These are phyloP conservation scores for Oxystoma pomonae DNA, from an alignment of 2,888 invertebrate genomes.

Conservation along the genomic window DNA sequence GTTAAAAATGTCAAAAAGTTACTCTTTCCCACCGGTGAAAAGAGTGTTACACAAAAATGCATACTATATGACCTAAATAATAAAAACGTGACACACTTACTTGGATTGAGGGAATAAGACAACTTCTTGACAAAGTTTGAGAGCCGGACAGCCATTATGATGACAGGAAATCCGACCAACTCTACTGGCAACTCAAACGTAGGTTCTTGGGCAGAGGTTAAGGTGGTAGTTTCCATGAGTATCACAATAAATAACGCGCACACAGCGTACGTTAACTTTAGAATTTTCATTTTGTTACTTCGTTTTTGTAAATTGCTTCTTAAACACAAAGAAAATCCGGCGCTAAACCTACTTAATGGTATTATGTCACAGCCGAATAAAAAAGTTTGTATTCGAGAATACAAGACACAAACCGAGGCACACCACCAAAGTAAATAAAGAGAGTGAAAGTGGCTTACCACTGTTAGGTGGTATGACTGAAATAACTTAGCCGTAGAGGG, in stretches of 20 bases:
- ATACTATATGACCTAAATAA: too few species aligned
- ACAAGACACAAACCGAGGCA: neutral
- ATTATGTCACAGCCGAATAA: neutral
- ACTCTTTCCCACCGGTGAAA: too few species aligned
- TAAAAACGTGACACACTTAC: constrained; percentile 52
- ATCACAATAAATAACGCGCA: constrained; percentile 1
- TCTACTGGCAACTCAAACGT: constrained; percentile 78
- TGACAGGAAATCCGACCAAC: constrained; percentile 78
- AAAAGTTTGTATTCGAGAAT: neutral
- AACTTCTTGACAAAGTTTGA: constrained; percentile 81
- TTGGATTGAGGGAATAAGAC: constrained; percentile 76
- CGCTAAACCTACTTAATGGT: neutral
- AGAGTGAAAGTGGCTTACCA: neutral
- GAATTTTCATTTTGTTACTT: neutral
- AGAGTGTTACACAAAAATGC: too few species aligned
- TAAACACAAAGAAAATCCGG: too few species aligned
- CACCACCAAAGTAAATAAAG: neutral
- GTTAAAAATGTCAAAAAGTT: too few species aligned
- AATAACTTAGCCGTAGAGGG: constrained; percentile 22
- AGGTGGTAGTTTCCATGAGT: constrained; percentile 23
- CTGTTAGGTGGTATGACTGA: neutral
- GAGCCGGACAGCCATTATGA: constrained; percentile 70
- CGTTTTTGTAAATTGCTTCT: neutral
- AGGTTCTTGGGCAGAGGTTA: constrained; percentile 43
- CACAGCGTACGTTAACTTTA: neutral